phyloP scores from a whole-genome alignment of 2,797 vertebrate species.

The Ptychadena robeensis region DNA sequence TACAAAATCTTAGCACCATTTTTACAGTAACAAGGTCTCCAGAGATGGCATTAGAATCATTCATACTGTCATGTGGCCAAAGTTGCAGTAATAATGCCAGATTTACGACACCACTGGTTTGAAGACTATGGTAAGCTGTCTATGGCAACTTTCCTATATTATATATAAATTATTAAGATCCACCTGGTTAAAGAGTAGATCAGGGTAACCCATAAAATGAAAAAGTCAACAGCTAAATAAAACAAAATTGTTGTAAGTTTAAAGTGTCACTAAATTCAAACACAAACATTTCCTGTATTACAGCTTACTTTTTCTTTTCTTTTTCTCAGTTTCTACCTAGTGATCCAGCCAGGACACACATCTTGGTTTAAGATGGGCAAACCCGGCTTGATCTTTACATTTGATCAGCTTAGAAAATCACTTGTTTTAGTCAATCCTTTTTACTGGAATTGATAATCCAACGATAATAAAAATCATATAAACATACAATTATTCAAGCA shows the following conservation, averaged over 20 bases:
- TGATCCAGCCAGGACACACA: too few relatives aligned
- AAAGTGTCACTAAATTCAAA: too few relatives aligned
- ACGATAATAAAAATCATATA: too few relatives aligned
- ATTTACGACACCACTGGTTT: constrained; percentile 17
- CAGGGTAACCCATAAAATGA: not conserved
- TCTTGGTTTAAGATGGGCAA: too few relatives aligned
- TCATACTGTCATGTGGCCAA: constrained; percentile 18
- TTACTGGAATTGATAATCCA: too few relatives aligned
- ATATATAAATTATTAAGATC: constrained; percentile 1
- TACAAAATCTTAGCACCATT: constrained; percentile 25
- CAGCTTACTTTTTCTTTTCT: too few relatives aligned
- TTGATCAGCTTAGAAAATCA: too few relatives aligned
- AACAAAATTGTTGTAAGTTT: not conserved
- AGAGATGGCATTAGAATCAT: constrained; percentile 38
- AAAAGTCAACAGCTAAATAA: not conserved
- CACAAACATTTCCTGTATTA: too few relatives aligned
- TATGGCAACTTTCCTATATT: constrained; percentile 1
- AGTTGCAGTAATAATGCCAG: not conserved
- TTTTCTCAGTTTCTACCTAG: too few relatives aligned
- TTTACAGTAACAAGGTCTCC: constrained; percentile 55
- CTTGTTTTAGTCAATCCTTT: too few relatives aligned
- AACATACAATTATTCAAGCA: too few relatives aligned
- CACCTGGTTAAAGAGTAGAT: not conserved
- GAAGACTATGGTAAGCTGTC: not conserved
- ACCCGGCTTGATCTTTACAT: too few relatives aligned